Conservation (phyloP, 1,140 invertebrate species). For the Zaprionus camerounensis region DNA sequence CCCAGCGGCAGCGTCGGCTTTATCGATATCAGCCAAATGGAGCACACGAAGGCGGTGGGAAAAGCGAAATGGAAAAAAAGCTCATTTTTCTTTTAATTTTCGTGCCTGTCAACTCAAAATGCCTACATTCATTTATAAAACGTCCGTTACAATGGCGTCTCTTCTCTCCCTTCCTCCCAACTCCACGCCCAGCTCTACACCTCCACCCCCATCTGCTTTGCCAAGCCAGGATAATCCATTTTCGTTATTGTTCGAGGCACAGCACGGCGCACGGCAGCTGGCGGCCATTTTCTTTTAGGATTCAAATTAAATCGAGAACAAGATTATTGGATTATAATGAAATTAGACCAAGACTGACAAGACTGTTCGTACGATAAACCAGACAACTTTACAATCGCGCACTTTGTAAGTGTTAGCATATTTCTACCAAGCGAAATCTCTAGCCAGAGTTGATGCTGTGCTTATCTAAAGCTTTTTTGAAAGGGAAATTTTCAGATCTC, state of each 20-base stretch:
- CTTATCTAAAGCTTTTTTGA: slow-evolving; percentile 32
- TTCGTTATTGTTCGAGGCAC: slow-evolving; percentile 58
- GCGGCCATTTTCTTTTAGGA: slow-evolving; percentile 50
- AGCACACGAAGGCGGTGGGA: slow-evolving; percentile 30
- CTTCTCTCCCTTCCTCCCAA: neutral
- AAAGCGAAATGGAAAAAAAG: slow-evolving; percentile 61
- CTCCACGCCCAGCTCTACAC: neutral
- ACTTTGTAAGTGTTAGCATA: neutral
- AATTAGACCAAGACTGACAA: neutral
- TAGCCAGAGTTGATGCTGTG: neutral
- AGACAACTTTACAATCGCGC: neutral
- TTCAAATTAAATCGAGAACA: neutral
- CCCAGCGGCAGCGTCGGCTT: slow-evolving; percentile 22
- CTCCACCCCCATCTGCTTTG: neutral
- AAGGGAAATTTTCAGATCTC: slow-evolving; percentile 32
- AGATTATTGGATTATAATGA: slow-evolving; percentile 6
- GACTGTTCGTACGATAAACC: neutral
- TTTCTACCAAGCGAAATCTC: too few relatives aligned
- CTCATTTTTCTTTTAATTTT: slow-evolving; percentile 84
- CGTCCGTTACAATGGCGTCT: slow-evolving; percentile 35
- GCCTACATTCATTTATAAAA: slow-evolving; percentile 83
- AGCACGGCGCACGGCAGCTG: slow-evolving; percentile 54
- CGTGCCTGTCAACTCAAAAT: slow-evolving; percentile 84
- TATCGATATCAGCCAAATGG: slow-evolving; percentile 61
- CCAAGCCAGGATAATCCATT: slow-evolving; percentile 73